Base-by-base conservation (phyloP, 2,797 vertebrate genomes). In the Netta rufina region DNA sequence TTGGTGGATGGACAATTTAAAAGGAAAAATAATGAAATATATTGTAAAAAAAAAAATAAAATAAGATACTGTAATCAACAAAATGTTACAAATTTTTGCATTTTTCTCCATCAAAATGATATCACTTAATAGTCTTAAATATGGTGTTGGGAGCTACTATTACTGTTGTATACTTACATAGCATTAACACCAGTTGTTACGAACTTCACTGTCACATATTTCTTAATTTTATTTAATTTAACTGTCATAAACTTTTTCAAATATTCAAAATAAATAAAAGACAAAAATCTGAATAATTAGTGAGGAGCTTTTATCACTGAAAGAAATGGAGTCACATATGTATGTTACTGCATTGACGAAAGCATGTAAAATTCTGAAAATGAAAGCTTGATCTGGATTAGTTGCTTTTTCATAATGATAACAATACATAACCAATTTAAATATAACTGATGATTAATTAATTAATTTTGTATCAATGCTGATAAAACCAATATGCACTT, bases 391-490 rank as follows among this genome's bases (percentile, higher is more conserved):
- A 25, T 83, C 57, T 75, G 28, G 11, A 27, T 75, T 81, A n/a
- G 30, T 47, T 87, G 30, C 10, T 49, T 84, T 87, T 81, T 84
- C 15, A 15, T 88, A 57, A 61, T 65, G 87, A 41, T 20, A 43
- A 67, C 27, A 79, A 27, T 54, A 65, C 22, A 65, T 15, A 72
- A 67, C 11, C 8, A 80, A 33, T 72, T 93, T 90, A 65, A 93
- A 82, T 45, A 51, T 54, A 92, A 67, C 11, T 24, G 54, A 41
- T 67, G 9, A 71, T 89, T 92, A 85, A 82, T 53, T 14, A 53
- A 53, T 91, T 91, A 93, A 92, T 85, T 87, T 74, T 43, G 47
- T 69, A 27, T 47, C 38, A 71, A 51, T 91, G 33, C 53, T 95
- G 90, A 79, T 93, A 82, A 95, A 91, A 56, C 33, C 36, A 92